A percentile compares a stretch with the other conserved stretches of the same genome.
These are phyloP conservation scores for Odontomyia ornata DNA, from an alignment of 2,888 invertebrate genomes.

Conservation along the genomic window DNA sequence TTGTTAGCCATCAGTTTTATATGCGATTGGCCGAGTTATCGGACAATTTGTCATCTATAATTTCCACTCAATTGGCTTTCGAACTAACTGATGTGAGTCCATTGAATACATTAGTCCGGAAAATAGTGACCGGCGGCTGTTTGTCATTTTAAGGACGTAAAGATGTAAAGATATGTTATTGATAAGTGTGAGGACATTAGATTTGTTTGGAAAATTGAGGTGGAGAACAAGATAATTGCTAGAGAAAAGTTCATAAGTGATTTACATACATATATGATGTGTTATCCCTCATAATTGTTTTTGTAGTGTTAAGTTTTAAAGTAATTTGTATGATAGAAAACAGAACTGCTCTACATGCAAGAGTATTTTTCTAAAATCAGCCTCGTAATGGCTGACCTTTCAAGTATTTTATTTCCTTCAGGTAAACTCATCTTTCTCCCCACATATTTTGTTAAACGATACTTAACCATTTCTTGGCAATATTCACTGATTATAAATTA, in stretches of 20 bases:
- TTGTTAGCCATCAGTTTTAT: conserved; percentile 35
- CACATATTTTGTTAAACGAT: too few species aligned
- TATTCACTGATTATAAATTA: neutral
- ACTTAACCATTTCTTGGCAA: neutral
- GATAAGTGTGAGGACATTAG: neutral
- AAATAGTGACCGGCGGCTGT: neutral
- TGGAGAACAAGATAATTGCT: too few species aligned
- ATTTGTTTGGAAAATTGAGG: neutral
- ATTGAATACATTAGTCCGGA: conserved; percentile 20
- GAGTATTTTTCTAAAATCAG: too few species aligned
- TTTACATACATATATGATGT: too few species aligned
- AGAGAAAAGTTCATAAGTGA: too few species aligned
- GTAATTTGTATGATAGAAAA: too few species aligned
- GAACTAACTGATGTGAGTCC: conserved; percentile 39
- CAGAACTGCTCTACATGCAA: too few species aligned
- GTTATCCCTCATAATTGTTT: too few species aligned
- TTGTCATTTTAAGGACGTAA: neutral
- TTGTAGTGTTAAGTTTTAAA: too few species aligned
- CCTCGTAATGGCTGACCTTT: too few species aligned
- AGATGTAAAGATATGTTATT: neutral
- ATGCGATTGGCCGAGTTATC: conserved; percentile 47
- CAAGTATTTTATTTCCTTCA: too few species aligned
- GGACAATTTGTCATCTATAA: conserved; percentile 49
- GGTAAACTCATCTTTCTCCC: too few species aligned
- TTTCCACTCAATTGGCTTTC: conserved; percentile 49